These are phyloP conservation scores for Entomobrya proxima DNA, from an alignment of 2,888 invertebrate genomes.

Conservation along the genomic window DNA sequence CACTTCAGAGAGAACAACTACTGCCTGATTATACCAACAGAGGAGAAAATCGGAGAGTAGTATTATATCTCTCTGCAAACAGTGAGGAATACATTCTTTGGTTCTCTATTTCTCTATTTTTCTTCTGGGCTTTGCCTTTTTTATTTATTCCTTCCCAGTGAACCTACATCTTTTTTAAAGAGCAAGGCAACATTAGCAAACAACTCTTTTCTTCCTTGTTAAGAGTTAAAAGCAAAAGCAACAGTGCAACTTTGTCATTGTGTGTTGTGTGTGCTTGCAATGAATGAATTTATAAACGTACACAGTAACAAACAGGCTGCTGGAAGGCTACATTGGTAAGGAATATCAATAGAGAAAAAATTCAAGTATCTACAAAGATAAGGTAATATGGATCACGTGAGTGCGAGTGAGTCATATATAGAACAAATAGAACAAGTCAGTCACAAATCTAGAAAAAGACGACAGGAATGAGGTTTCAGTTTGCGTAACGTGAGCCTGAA, in stretches of 20 bases:
- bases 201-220: neutral
- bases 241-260: conserved; percentile 34
- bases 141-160: neutral
- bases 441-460: neutral
- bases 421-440: neutral
- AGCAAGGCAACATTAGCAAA: neutral
- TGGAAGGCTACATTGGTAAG: neutral
- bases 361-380: conserved; percentile 1
- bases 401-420: neutral
- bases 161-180: neutral
- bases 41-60: neutral
- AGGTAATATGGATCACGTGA: neutral
- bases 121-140: too few species aligned
- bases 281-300: conserved; percentile 8
- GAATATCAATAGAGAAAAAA: neutral
- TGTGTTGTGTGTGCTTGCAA: neutral
- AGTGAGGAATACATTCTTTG: too few species aligned
- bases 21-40: conserved; percentile 1
- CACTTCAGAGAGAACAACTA: neutral
- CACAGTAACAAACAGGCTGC: neutral
- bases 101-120: neutral
- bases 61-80: too few species aligned
- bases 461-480: neutral
- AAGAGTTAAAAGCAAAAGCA: conserved; percentile 37
- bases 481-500: conserved; percentile 27